Evolutionary conservation across 2,888 invertebrate species (phyloP).

Genomic region (Xestia xanthographa): DNA sequence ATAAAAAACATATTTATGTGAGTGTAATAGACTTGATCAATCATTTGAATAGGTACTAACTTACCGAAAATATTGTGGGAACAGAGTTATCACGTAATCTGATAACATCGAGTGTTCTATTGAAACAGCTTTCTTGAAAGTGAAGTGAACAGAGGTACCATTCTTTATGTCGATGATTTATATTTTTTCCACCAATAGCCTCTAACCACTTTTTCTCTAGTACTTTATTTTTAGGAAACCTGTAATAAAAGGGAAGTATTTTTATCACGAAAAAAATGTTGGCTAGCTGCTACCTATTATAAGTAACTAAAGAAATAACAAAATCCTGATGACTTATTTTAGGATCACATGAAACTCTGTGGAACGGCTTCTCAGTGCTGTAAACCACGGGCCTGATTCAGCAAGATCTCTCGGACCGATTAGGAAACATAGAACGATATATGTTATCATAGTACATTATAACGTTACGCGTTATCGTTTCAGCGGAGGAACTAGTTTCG

Average conservation of each 20-base stretch:
- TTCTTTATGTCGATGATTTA: background rate
- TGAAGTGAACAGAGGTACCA: conserved; percentile 9
- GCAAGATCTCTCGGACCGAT: background rate
- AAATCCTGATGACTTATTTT: background rate
- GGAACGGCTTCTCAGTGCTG: background rate
- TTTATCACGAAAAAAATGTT: background rate
- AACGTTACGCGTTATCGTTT: background rate
- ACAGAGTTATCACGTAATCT: conserved; percentile 5
- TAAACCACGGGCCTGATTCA: background rate
- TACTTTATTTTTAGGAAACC: background rate
- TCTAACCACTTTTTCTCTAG: background rate
- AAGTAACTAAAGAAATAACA: background rate
- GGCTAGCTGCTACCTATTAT: no score
- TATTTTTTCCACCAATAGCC: background rate
- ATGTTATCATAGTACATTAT: background rate
- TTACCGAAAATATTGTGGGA: background rate
- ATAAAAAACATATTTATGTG: background rate
- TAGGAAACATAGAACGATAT: background rate
- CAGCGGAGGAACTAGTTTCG: background rate
- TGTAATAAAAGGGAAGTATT: background rate
- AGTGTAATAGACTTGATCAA: no score
- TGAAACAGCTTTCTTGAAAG: background rate
- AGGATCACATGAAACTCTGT: background rate
- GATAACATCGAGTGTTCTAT: conserved; percentile 11
- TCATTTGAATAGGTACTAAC: background rate